phyloP scores from a whole-genome alignment of 2,113 vertebrate species.

The Grammomys dolichurus region DNA sequence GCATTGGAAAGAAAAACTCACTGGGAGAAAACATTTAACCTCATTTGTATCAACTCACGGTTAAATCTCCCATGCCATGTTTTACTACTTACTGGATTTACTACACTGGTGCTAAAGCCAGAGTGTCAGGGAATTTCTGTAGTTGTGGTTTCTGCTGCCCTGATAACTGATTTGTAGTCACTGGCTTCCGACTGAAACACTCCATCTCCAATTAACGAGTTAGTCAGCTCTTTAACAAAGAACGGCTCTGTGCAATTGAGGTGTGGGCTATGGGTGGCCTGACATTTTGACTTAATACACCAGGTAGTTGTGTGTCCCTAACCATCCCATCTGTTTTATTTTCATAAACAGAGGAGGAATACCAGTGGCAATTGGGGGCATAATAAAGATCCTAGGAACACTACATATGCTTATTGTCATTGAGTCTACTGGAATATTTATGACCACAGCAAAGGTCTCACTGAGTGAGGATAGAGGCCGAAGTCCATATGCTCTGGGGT shows the following conservation, averaged over 20 bases:
- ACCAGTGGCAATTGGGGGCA: background rate
- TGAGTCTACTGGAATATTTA: slow-evolving; percentile 21
- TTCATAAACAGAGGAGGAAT: background rate
- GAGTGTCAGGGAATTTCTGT: slow-evolving; percentile 45
- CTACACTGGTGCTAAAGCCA: slow-evolving; percentile 12
- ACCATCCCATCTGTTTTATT: slow-evolving; percentile 21
- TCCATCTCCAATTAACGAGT: slow-evolving; percentile 73
- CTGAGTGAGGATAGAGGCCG: background rate
- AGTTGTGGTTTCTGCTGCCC: slow-evolving; percentile 22
- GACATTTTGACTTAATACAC: slow-evolving; percentile 64
- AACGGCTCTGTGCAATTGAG: slow-evolving; percentile 53
- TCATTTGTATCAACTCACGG: slow-evolving; percentile 48
- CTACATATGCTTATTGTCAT: slow-evolving; percentile 33
- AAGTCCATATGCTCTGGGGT: slow-evolving; percentile 24
- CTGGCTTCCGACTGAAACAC: slow-evolving; percentile 54
- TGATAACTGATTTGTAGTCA: slow-evolving; percentile 63
- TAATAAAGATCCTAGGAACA: slow-evolving; percentile 11
- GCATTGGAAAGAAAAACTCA: slow-evolving; percentile 56
- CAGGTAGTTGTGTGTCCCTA: slow-evolving; percentile 15
- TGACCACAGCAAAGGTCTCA: slow-evolving; percentile 1
- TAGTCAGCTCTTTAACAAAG: slow-evolving; percentile 62
- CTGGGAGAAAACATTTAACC: slow-evolving; percentile 53
- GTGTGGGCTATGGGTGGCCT: background rate
- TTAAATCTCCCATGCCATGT: slow-evolving; percentile 27
- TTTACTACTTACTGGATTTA: slow-evolving; percentile 62